Evolutionary conservation across 2,888 invertebrate species (phyloP).

Genomic region (Urechis unicinctus): DNA sequence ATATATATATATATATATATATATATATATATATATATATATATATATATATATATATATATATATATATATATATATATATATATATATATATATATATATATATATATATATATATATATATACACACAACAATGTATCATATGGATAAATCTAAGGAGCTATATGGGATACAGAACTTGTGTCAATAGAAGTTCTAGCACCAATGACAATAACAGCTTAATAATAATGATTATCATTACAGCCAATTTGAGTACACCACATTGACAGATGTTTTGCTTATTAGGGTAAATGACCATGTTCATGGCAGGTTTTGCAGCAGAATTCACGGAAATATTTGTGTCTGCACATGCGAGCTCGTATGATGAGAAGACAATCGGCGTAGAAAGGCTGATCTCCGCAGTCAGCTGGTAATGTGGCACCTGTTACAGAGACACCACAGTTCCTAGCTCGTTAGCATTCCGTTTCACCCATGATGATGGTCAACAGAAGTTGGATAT

Average conservation of each 20-base stretch:
- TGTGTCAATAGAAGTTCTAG: too few relatives aligned
- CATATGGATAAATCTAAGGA: too few relatives aligned
- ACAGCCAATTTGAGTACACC: too few relatives aligned
- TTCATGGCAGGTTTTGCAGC: conserved; percentile 85
- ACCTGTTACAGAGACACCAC: conserved; percentile 58
- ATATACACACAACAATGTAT: conserved; percentile 1
- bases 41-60: too few relatives aligned
- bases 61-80: too few relatives aligned
- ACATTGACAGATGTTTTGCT: too few relatives aligned
- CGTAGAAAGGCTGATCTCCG: conserved; percentile 79
- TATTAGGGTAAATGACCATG: conserved; percentile 57
- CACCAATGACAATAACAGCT: too few relatives aligned
- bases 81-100: conserved; percentile 1
- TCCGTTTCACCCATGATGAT: not conserved
- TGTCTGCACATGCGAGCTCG: conserved; percentile 76
- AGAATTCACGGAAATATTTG: conserved; percentile 71
- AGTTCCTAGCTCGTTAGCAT: too few relatives aligned
- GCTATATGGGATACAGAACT: too few relatives aligned
- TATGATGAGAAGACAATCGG: conserved; percentile 84
- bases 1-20: too few relatives aligned
- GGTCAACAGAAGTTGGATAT: not conserved
- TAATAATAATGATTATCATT: too few relatives aligned
- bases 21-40: too few relatives aligned
- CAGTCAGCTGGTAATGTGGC: conserved; percentile 72
- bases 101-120: conserved; percentile 1